These are phyloP conservation scores for Pangasius macronema DNA, from an alignment of 2,797 vertebrate genomes.

Conservation along the genomic window DNA sequence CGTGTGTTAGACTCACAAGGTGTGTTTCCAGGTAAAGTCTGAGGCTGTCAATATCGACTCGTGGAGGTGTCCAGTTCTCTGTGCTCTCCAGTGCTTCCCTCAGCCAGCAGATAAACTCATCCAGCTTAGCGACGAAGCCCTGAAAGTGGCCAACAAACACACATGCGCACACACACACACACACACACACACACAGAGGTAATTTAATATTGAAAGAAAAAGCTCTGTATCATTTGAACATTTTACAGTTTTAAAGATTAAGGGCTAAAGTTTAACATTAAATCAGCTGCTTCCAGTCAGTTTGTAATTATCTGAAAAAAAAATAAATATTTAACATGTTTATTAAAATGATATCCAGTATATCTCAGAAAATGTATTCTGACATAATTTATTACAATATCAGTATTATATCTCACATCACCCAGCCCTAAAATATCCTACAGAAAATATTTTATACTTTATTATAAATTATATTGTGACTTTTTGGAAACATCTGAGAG, in stretches of 20 bases:
- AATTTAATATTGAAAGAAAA: neutral
- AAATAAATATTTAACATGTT: neutral
- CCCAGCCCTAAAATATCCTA: neutral
- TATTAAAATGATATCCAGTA: neutral
- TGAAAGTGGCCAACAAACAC: conserved; percentile 61
- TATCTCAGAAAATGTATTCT: neutral
- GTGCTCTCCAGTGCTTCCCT: conserved; percentile 92
- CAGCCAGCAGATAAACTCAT: conserved; percentile 94
- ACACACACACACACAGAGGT: conserved; percentile 4
- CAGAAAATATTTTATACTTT: too few relatives aligned
- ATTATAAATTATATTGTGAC: neutral
- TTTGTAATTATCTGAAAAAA: neutral
- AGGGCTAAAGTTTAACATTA: neutral
- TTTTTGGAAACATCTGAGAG: neutral
- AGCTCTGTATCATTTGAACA: neutral
- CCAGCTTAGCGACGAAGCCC: conserved; percentile 93
- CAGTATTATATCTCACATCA: neutral
- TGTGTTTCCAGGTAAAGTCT: conserved; percentile 95
- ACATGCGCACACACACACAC: conserved; percentile 41
- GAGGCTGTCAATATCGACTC: conserved; percentile 85
- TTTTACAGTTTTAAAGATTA: neutral
- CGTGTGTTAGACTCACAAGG: conserved; percentile 79
- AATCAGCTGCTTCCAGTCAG: neutral
- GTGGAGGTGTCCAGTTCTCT: conserved; percentile 94
- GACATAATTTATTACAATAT: neutral